These are phyloP conservation scores for Irena cyanogastra DNA, from an alignment of 2,113 vertebrate species.

Conservation along the genomic window DNA sequence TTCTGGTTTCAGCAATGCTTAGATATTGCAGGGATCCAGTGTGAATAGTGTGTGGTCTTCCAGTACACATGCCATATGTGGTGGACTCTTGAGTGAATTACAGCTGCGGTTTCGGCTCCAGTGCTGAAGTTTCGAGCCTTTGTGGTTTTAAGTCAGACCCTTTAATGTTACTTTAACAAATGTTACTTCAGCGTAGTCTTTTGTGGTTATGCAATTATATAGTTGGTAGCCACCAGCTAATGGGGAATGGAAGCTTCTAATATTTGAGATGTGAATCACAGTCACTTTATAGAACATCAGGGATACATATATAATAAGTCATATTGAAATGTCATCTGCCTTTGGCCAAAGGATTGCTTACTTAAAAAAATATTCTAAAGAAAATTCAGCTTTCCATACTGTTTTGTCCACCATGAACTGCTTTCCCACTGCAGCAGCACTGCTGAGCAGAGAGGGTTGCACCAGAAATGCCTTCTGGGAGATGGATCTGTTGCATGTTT, in stretches of 20 bases:
- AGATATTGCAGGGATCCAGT: slow-evolving; percentile 17
- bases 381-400: slow-evolving; percentile 22
- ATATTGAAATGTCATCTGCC: slow-evolving; percentile 58
- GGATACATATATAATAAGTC: slow-evolving; percentile 55
- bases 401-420: neutral
- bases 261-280: slow-evolving; percentile 75
- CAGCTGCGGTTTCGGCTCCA: slow-evolving; percentile 51
- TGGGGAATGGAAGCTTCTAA: slow-evolving; percentile 76
- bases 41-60: slow-evolving; percentile 69
- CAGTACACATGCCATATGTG: slow-evolving; percentile 51
- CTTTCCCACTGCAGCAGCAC: neutral
- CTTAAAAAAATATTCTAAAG: neutral
- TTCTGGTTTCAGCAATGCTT: slow-evolving; percentile 17
- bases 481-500: neutral
- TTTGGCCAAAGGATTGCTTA: slow-evolving; percentile 42
- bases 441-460: neutral
- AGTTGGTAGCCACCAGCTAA: slow-evolving; percentile 72
- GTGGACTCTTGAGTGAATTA: slow-evolving; percentile 70
- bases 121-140: slow-evolving; percentile 52
- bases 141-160: slow-evolving; percentile 70
- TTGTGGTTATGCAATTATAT: slow-evolving; percentile 79
- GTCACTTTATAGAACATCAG: slow-evolving; percentile 65
- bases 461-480: neutral
- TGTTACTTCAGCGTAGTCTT: slow-evolving; percentile 75
- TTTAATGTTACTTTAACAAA: slow-evolving; percentile 78